A percentile compares a stretch with the other conserved stretches of the same genome.
Conservation (phyloP, 2,797 vertebrate genomes). For the Moxostoma hubbsi region DNA sequence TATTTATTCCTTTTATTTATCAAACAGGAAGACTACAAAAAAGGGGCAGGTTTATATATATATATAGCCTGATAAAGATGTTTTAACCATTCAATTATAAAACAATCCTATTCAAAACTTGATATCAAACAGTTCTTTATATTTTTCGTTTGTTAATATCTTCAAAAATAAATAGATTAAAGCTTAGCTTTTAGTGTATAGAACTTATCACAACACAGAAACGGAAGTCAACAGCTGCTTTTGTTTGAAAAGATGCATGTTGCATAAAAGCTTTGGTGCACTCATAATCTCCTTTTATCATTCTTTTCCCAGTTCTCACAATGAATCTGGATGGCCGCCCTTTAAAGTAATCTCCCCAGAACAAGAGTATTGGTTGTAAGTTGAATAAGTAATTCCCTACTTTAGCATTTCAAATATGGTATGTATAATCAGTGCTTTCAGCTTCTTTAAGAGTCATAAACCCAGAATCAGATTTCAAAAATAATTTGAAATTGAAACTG, state of each 20-base stretch:
- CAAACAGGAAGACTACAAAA: not conserved
- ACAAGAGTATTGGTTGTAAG: constrained; percentile 89
- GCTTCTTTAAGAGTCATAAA: too few relatives aligned
- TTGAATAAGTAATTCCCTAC: constrained; percentile 49
- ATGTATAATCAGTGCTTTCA: not conserved
- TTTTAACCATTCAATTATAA: too few relatives aligned
- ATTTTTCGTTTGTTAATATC: not conserved
- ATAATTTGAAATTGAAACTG: too few relatives aligned
- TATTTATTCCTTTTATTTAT: not conserved
- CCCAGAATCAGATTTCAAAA: too few relatives aligned
- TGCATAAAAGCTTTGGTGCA: not conserved
- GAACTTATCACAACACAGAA: not conserved
- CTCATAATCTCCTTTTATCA: constrained; percentile 13
- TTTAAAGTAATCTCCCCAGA: constrained; percentile 65
- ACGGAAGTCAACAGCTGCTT: constrained; percentile 8
- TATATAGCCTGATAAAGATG: not conserved
- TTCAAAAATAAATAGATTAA: not conserved
- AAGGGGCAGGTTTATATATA: not conserved
- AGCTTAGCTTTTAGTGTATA: not conserved
- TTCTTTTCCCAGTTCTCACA: constrained; percentile 17
- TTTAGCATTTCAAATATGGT: not conserved
- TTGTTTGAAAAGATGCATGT: not conserved
- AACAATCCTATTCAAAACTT: not conserved
- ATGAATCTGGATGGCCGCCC: not conserved
- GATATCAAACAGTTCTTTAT: not conserved